Conservation (phyloP, 1,140 invertebrate genomes). For the Maconellicoccus hirsutus region DNA sequence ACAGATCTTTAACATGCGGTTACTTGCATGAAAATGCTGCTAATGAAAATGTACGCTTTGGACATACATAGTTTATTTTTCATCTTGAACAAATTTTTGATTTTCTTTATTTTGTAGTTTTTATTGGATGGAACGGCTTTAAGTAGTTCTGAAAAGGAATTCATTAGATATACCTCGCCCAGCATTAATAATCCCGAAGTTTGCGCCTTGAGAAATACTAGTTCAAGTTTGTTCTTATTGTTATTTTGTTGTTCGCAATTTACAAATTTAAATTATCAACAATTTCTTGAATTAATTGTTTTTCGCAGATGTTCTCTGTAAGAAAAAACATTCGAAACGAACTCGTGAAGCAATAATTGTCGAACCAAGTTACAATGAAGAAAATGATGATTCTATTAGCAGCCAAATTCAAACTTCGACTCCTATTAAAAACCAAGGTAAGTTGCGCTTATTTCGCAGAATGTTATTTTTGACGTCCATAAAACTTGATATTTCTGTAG, state of each 20-base stretch:
- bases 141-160: slow-evolving; percentile 40
- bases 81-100: neutral
- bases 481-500: neutral
- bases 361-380: neutral
- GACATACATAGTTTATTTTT: neutral
- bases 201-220: neutral
- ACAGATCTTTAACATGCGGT: slow-evolving; percentile 41
- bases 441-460: neutral
- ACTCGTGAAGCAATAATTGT: slow-evolving; percentile 5
- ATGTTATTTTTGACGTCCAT: too few species aligned
- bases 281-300: too few species aligned
- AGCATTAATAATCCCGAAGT: slow-evolving; percentile 32
- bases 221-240: neutral
- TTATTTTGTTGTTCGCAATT: too few species aligned
- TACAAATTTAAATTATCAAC: too few species aligned
- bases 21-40: slow-evolving; percentile 43
- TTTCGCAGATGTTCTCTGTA: slow-evolving; percentile 29
- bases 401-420: neutral
- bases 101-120: slow-evolving; percentile 36
- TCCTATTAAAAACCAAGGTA: neutral
- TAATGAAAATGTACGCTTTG: slow-evolving; percentile 35
- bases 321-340: slow-evolving; percentile 26
- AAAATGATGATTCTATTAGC: neutral
- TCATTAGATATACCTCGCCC: slow-evolving; percentile 34
- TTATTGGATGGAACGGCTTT: slow-evolving; percentile 43